Base-by-base conservation (phyloP, 2,888 invertebrate genomes). In the Yponomeuta evonymella region DNA sequence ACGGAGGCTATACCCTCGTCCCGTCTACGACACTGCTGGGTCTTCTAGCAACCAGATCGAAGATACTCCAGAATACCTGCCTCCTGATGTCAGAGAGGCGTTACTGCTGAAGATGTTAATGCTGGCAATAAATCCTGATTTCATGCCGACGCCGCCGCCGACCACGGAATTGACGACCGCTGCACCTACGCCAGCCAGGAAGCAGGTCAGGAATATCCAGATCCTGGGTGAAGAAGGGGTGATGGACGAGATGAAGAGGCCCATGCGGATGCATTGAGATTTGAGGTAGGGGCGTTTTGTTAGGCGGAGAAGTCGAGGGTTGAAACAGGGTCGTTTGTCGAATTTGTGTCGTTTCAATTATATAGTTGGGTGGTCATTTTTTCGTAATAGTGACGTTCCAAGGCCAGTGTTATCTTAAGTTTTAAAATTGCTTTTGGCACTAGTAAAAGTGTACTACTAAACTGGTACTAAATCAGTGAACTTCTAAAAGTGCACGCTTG, bases 41-140 rank as follows among this genome's bases (percentile, higher is more conserved):
- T 83, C 89, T 48, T 84, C 87, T 36, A 85, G 91, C 3, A 91
- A 92, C 72, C 84, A 87, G 36, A 80, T 89, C 23, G 90, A 93
- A 63, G 93, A 94, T 43, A 78, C 82, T 72, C 94, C 94, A 9
- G 94, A 95, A 74, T 95, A 94, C 76, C 82, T 96, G 29, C 96
- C 96, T 15, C 92, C 95, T 0, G 95, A 95, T 72, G 94, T 96
- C 29, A 89, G 96, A 72, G 96, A 96, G 81, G 95, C 95, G 79
- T 84, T 96, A 62, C 83, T 96, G 10, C 81, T 95, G 77, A 93
- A 95, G 78, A 96, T 96, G 96, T 85, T 96, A 48, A 94, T 96
- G 79, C 81, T 96, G 72, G 95, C 95, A 0, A 95, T 96, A 75
- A 95, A 95, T 80, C 94, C 94, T 9, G 94, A 94, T 77, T 89